Evolutionary conservation across 2,113 vertebrate genomes (phyloP).

Genomic region (Halichoerus grypus): DNA sequence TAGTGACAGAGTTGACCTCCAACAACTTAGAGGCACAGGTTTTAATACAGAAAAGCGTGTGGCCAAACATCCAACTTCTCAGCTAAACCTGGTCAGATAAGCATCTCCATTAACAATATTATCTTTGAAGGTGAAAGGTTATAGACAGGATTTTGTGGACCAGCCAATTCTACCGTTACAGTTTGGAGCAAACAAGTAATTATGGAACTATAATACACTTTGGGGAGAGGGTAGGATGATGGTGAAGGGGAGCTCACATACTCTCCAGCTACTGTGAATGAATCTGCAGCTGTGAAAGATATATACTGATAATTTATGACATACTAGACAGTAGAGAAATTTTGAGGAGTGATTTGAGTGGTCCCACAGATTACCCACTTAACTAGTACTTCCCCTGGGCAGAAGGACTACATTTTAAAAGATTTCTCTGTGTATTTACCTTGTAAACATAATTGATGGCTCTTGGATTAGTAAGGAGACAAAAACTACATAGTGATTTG

Average conservation of each 20-base stretch:
- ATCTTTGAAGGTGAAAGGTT: slow-evolving; percentile 16
- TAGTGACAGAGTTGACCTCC: neutral
- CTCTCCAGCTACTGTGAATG: neutral
- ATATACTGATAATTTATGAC: neutral
- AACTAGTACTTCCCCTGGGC: neutral
- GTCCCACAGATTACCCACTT: neutral
- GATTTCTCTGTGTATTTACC: neutral
- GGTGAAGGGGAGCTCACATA: neutral
- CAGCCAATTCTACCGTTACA: neutral
- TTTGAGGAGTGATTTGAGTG: neutral
- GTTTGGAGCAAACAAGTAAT: neutral
- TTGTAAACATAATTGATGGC: neutral
- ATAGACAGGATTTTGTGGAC: neutral
- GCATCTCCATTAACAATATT: neutral
- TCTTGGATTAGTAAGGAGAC: slow-evolving; percentile 18
- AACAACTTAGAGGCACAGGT: neutral
- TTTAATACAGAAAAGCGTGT: neutral
- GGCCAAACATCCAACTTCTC: neutral
- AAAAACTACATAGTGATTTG: slow-evolving; percentile 23
- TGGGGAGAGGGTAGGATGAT: neutral
- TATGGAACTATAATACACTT: neutral
- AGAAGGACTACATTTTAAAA: neutral
- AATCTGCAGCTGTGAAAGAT: neutral
- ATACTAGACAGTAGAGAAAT: neutral
- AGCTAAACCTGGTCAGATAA: neutral